These are phyloP conservation scores for Ovis aries DNA, from an alignment of 2,113 vertebrate genomes.

Conservation along the genomic window ARS-UI_Ramb_v3.0 NC_056056.1:212185501-212186000, in stretches of 20 bases:
- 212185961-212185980: neutral
- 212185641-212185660: neutral
- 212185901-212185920: neutral
- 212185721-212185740: neutral
- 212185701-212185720: neutral
- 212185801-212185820: neutral
- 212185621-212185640: accelerated
- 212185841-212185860: neutral
- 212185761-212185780: neutral
- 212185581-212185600: accelerated
- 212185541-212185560: neutral
- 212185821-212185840: neutral
- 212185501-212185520: neutral
- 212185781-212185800: neutral
- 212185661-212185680: neutral
- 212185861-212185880: neutral
- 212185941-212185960: neutral
- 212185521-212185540: neutral
- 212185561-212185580: neutral
- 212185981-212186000: neutral
- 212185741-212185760: neutral
- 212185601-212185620: accelerated
- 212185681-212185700: neutral
- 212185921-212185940: neutral
- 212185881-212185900: neutral